A percentile compares a stretch with the other conserved stretches of the same genome.
Conservation (phyloP, 2,888 invertebrate genomes). For the Agonopterix alstromeriana region DNA sequence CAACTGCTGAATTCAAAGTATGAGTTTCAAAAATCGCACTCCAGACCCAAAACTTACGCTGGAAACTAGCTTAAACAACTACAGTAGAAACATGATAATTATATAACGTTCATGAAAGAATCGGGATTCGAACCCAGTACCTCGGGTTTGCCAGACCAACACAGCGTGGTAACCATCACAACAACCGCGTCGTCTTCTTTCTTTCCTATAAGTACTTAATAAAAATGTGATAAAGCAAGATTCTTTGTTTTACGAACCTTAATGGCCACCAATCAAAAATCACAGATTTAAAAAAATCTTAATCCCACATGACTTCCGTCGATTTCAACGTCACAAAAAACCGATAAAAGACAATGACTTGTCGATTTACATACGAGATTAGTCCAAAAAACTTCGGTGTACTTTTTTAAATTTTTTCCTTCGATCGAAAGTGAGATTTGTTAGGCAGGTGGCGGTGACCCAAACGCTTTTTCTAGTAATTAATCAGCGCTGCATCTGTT, state of each 20-base stretch:
- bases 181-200: too few relatives aligned
- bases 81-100: too few relatives aligned
- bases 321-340: constrained; percentile 23
- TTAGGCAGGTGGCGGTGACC: constrained; percentile 53
- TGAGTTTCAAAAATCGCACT: too few relatives aligned
- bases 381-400: constrained; percentile 35
- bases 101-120: too few relatives aligned
- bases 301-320: constrained; percentile 52
- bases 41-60: too few relatives aligned
- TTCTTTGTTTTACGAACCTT: constrained; percentile 20
- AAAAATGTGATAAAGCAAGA: too few relatives aligned
- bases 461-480: constrained; percentile 62
- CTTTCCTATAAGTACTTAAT: too few relatives aligned
- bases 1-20: too few relatives aligned
- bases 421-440: constrained; percentile 61
- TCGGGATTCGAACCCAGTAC: too few relatives aligned
- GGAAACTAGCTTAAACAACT: too few relatives aligned
- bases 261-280: constrained; percentile 20
- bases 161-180: too few relatives aligned
- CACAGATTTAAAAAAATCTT: constrained; percentile 30
- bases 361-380: constrained; percentile 68
- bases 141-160: too few relatives aligned
- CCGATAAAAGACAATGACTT: constrained; percentile 61
- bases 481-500: constrained; percentile 71
- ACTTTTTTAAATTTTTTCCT: constrained; percentile 28